Conservation (phyloP, 1,140 invertebrate species). For the Anagrus nilaparvatae region DNA sequence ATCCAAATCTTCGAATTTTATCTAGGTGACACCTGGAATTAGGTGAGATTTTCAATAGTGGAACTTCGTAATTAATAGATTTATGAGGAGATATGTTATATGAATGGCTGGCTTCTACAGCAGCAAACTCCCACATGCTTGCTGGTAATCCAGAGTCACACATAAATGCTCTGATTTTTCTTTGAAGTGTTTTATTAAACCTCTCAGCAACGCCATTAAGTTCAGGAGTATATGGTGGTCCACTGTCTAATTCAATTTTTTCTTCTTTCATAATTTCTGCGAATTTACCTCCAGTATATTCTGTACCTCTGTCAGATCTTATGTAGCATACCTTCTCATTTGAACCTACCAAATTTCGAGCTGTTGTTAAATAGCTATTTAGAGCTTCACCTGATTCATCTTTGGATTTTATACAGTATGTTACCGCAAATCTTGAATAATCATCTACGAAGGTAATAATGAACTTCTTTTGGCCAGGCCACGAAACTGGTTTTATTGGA, state of each 20-base stretch:
- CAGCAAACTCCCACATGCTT: conserved; percentile 28
- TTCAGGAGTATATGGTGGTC: too few relatives aligned
- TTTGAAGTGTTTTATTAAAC: conserved; percentile 18
- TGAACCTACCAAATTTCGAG: too few relatives aligned
- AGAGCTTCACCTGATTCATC: too few relatives aligned
- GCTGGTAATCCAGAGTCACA: conserved; percentile 20
- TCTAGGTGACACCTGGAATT: conserved; percentile 3
- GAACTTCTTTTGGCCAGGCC: too few relatives aligned
- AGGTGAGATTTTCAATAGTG: conserved; percentile 3
- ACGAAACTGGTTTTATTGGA: conserved; percentile 10
- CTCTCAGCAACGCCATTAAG: conserved; percentile 6
- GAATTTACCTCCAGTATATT: conserved; percentile 8
- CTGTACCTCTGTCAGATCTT: too few relatives aligned
- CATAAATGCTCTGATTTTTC: conserved; percentile 24
- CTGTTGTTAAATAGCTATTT: too few relatives aligned
- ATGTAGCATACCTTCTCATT: too few relatives aligned
- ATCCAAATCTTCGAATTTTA: conserved; percentile 9
- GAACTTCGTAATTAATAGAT: conserved; percentile 4
- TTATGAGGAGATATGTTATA: conserved; percentile 19
- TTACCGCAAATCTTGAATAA: too few relatives aligned
- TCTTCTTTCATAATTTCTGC: too few relatives aligned
- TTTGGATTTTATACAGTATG: too few relatives aligned
- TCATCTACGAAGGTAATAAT: too few relatives aligned
- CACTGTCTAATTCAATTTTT: too few relatives aligned
- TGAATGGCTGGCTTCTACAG: conserved; percentile 20